These are phyloP conservation scores for Macrotus californicus DNA, from an alignment of 2,113 vertebrate species.

Conservation along the genomic window DNA sequence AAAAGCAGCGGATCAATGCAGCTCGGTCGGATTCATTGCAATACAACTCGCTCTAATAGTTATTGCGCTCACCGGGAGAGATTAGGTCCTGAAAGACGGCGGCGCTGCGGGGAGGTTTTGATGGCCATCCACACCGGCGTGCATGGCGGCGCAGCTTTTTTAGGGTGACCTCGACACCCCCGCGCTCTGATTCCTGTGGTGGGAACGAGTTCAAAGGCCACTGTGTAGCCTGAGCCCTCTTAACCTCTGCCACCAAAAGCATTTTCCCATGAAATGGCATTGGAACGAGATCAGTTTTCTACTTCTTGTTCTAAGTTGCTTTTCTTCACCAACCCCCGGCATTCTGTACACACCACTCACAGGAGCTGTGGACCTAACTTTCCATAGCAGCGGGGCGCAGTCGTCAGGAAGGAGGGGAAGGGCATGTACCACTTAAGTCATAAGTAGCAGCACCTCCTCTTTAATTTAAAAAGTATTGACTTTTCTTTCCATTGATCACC, in stretches of 20 bases:
- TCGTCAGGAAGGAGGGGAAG: conserved; percentile 8
- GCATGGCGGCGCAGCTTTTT: background rate
- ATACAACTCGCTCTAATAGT: background rate
- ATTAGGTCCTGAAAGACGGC: background rate
- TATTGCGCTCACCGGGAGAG: background rate
- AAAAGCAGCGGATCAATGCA: background rate
- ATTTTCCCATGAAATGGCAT: background rate
- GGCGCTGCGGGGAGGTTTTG: background rate
- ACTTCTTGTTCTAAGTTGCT: background rate
- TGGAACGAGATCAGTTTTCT: background rate
- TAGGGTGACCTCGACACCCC: background rate
- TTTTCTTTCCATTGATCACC: conserved; percentile 44
- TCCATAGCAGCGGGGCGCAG: background rate
- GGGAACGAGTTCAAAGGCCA: background rate
- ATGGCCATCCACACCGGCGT: background rate
- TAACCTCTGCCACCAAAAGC: background rate
- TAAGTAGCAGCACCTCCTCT: conserved; percentile 55
- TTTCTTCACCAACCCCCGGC: background rate
- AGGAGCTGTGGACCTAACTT: background rate
- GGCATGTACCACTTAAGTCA: conserved; percentile 26
- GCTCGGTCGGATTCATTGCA: background rate
- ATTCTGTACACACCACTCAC: background rate
- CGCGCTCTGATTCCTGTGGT: background rate
- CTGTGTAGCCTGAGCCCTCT: background rate
- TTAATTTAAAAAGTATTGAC: conserved; percentile 58